These are phyloP conservation scores for Rhagonycha lutea DNA, from an alignment of 2,888 invertebrate genomes.

Conservation along the genomic window DNA sequence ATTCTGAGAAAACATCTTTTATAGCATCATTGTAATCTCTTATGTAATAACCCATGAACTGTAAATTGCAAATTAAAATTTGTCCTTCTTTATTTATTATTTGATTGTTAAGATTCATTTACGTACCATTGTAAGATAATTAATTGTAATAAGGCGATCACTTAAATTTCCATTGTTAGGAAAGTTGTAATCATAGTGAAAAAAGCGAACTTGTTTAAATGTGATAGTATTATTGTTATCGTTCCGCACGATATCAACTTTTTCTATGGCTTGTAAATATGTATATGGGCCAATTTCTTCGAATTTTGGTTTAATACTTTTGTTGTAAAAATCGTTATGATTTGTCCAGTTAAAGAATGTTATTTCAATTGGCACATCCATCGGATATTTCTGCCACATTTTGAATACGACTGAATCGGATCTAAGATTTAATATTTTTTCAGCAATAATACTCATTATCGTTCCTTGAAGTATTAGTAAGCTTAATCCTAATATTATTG, in stretches of 20 bases:
- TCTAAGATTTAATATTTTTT: not conserved
- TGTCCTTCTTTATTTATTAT: no score
- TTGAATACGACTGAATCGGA: not conserved
- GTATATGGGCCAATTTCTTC: conserved; percentile 67
- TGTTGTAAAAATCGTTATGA: conserved; percentile 59
- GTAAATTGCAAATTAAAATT: no score
- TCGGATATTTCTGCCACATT: not conserved
- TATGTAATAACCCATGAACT: not conserved
- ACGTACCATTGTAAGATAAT: conserved; percentile 79
- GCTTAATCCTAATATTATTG: conserved; percentile 28
- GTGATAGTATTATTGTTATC: conserved; percentile 69
- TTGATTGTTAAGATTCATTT: no score
- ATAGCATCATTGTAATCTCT: conserved; percentile 53
- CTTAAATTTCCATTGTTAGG: conserved; percentile 66
- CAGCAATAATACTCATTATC: not conserved
- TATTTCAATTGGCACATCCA: not conserved
- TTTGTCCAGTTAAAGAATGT: conserved; percentile 52
- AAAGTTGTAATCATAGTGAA: conserved; percentile 68
- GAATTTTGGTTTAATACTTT: conserved; percentile 60
- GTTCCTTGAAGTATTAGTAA: not conserved
- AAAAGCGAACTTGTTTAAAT: conserved; percentile 69
- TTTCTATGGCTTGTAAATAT: conserved; percentile 68
- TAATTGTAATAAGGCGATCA: conserved; percentile 76
- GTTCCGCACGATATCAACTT: conserved; percentile 75
- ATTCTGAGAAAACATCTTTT: conserved; percentile 59